Evolutionary conservation across 2,113 vertebrate genomes (phyloP), one percentile per base, ranked within the genome.

Genomic region (Maccullochella peelii): DNA sequence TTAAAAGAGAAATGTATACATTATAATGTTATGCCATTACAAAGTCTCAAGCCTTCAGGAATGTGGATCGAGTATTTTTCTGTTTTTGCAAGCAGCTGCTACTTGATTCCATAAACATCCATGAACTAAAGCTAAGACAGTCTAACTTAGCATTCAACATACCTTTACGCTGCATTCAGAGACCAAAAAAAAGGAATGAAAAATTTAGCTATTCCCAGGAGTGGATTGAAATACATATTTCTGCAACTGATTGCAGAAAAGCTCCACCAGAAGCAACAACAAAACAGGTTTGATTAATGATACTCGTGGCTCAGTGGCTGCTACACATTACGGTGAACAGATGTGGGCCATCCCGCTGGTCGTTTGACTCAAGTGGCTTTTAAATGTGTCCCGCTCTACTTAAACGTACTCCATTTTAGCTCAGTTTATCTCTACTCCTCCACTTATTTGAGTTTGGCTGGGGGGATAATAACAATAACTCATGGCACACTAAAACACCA

Each of bases 341-440:
- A 77, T 81, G 68, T 62, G 66, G 79, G 55, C 25, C 65, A 73
- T 47, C 33, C 52, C 10, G 8, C 54, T 10, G 27, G 8, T 30
- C 74, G n/a, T 58, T 59, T 59, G 65, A 55, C 63, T 79, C 55
- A 6, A 25, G 21, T 3, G 0, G 49, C 66, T 67, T 54, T 33
- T 61, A 57, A 80, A 49, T 65, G 30, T 63, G 73, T 70, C 65
- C n/a, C 1, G 57, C 42, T 79, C 76, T 52, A 74, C 25, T 79
- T 74, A 18, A 55, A 27, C 16, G 16, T 11, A 5, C 54, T 62
- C 47, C 27, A 16, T 16, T 71, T 54, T 36, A 40, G 47, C 55
- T 63, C 16, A 8, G 1, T 7, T 68, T 58, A 5, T 55, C 44
- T 44, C 57, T 1, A 20, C 63, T 38, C 30, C 14, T 25, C 33